Conservation (phyloP, 1,140 invertebrate species). For the Drosophila athabasca region DNA sequence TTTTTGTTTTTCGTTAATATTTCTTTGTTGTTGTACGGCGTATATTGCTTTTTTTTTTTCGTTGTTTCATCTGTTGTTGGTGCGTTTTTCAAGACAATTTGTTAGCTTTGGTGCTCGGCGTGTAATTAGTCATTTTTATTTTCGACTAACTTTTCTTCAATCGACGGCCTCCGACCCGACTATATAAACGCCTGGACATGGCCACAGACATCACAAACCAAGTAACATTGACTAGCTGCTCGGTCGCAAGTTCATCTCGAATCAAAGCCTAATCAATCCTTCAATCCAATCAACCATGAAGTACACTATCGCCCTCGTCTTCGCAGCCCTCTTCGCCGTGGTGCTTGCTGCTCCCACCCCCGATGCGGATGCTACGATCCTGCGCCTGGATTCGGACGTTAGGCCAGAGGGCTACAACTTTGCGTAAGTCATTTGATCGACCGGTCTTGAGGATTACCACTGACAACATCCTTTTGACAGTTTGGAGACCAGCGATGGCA, state of each 20-base stretch:
- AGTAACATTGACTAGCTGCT: constrained; percentile 51
- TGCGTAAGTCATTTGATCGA: constrained; percentile 80
- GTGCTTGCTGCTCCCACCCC: constrained; percentile 65
- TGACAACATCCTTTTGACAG: constrained; percentile 33
- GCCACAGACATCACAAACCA: constrained; percentile 69
- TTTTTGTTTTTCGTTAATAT: constrained; percentile 58
- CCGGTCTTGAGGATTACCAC: not conserved
- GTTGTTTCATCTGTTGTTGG: constrained; percentile 41
- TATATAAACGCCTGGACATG: constrained; percentile 66
- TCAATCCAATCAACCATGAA: constrained; percentile 58
- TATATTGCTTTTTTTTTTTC: constrained; percentile 15
- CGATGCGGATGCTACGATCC: constrained; percentile 72
- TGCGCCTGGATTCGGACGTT: constrained; percentile 84
- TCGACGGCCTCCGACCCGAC: constrained; percentile 47
- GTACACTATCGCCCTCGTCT: constrained; percentile 60
- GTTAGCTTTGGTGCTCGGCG: constrained; percentile 57
- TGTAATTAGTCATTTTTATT: constrained; percentile 82
- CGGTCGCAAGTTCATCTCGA: constrained; percentile 54
- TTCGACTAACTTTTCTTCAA: constrained; percentile 69
- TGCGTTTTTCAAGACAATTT: constrained; percentile 74
- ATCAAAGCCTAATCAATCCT: constrained; percentile 8
- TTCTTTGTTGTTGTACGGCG: constrained; percentile 17
- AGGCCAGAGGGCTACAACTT: constrained; percentile 84
- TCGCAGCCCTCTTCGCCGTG: constrained; percentile 66
- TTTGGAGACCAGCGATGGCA: constrained; percentile 74